Evolutionary conservation across 2,888 invertebrate species (phyloP).

Genomic region (Bedellia somnulentella): DNA sequence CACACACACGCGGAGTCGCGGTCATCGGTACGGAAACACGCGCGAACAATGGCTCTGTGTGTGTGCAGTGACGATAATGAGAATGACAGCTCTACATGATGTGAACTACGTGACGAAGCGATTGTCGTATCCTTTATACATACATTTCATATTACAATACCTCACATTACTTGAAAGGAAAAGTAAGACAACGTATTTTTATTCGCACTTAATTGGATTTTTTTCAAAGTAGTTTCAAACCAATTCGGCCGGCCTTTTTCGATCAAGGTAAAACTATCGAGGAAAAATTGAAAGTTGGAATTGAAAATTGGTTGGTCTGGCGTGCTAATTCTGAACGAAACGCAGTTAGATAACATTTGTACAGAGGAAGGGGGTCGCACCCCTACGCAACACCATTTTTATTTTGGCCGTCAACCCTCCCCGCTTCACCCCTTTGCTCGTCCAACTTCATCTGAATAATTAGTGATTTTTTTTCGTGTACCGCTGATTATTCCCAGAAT

Average conservation of each 20-base stretch:
- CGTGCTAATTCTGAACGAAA: constrained; percentile 47
- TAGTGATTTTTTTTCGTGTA: constrained; percentile 60
- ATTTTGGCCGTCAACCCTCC: constrained; percentile 59
- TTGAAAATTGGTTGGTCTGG: constrained; percentile 50
- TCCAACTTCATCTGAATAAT: constrained; percentile 63
- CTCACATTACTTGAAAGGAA: too few relatives aligned
- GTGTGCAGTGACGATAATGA: constrained; percentile 18
- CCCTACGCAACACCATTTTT: constrained; percentile 61
- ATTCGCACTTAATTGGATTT: too few relatives aligned
- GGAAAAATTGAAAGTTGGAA: constrained; percentile 43
- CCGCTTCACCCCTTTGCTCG: constrained; percentile 55
- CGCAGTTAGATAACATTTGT: constrained; percentile 62
- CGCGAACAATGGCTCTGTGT: constrained; percentile 4
- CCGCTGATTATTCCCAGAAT: constrained; percentile 61
- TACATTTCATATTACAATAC: too few relatives aligned
- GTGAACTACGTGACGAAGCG: too few relatives aligned
- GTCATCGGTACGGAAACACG: background rate
- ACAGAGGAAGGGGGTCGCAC: constrained; percentile 39
- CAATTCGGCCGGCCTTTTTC: constrained; percentile 33
- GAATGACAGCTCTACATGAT: too few relatives aligned
- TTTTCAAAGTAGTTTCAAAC: too few relatives aligned
- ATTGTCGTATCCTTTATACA: too few relatives aligned
- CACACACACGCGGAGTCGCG: constrained; percentile 34
- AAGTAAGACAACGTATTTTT: too few relatives aligned
- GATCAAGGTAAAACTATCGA: constrained; percentile 44